phyloP scores from a whole-genome alignment of 2,113 vertebrate genomes.

The Cochlearius cochlearius region DNA sequence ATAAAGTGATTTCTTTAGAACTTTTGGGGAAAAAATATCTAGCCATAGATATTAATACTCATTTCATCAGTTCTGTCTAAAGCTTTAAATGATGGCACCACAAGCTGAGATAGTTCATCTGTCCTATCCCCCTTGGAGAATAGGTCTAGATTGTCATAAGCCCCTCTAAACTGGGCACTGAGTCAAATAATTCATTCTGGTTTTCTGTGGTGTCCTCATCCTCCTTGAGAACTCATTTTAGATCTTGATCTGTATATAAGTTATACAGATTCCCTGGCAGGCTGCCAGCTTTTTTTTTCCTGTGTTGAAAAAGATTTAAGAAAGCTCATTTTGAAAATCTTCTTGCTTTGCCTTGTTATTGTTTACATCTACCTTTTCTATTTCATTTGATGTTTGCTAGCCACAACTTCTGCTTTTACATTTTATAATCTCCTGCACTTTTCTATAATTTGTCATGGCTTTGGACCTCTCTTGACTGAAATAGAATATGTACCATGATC shows the following conservation, averaged over 20 bases:
- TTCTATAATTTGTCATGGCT: not conserved
- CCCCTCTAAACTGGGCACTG: not conserved
- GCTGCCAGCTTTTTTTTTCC: not conserved
- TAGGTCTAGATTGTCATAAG: not conserved
- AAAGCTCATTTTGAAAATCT: not conserved
- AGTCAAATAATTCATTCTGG: not conserved
- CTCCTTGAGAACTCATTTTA: constrained; percentile 17
- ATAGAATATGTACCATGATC: not conserved
- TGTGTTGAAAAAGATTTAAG: not conserved
- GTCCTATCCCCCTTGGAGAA: not conserved
- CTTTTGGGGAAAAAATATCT: not conserved
- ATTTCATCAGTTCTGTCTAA: not conserved
- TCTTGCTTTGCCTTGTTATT: not conserved
- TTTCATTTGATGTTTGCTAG: not conserved
- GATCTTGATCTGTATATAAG: not conserved
- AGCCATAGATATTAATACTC: not conserved
- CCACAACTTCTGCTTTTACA: not conserved
- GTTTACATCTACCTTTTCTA: not conserved
- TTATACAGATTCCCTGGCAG: not conserved
- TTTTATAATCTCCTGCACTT: not conserved
- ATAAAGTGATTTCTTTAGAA: not conserved
- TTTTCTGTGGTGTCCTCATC: not conserved
- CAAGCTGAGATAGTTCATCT: not conserved
- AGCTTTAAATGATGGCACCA: not conserved
- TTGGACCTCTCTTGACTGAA: not conserved